A percentile compares a stretch with the other conserved stretches of the same genome.
These are phyloP conservation scores for Plectrocnemia conspersa DNA, from an alignment of 1,140 invertebrate genomes.

Conservation along the genomic window DNA sequence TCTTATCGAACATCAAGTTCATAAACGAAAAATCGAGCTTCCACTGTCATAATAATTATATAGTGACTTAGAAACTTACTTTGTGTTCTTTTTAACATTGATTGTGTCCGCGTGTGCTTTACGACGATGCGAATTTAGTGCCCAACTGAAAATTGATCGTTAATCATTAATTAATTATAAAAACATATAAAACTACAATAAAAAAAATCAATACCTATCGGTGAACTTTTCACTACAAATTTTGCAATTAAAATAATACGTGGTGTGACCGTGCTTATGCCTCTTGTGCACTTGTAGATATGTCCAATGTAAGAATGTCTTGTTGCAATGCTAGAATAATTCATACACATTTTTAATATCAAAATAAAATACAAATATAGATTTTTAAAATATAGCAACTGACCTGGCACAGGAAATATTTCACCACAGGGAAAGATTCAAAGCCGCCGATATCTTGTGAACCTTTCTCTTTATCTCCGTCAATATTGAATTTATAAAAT, in stretches of 20 bases:
- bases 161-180: background rate
- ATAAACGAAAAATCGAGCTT: background rate
- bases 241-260: conserved; percentile 44
- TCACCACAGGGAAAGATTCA: conserved; percentile 48
- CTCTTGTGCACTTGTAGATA: conserved; percentile 49
- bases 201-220: conserved; percentile 40
- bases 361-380: too few relatives aligned
- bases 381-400: conserved; percentile 5
- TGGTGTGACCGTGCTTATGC: conserved; percentile 46
- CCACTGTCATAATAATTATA: conserved; percentile 8
- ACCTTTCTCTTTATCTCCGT: conserved; percentile 26
- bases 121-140: conserved; percentile 38
- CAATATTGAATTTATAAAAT: conserved; percentile 43
- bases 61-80: conserved; percentile 34
- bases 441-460: conserved; percentile 43
- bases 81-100: conserved; percentile 40
- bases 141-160: conserved; percentile 23
- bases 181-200: background rate
- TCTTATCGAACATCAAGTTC: too few relatives aligned
- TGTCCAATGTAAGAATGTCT: conserved; percentile 50
- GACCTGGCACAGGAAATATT: conserved; percentile 52
- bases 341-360: too few relatives aligned
- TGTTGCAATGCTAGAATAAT: conserved; percentile 42
- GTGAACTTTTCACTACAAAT: conserved; percentile 46
- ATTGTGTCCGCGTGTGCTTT: conserved; percentile 37